Evolutionary conservation across 2,888 invertebrate species (phyloP), one percentile per base, ranked within the genome.

Genomic region (Aquatica leii): DNA sequence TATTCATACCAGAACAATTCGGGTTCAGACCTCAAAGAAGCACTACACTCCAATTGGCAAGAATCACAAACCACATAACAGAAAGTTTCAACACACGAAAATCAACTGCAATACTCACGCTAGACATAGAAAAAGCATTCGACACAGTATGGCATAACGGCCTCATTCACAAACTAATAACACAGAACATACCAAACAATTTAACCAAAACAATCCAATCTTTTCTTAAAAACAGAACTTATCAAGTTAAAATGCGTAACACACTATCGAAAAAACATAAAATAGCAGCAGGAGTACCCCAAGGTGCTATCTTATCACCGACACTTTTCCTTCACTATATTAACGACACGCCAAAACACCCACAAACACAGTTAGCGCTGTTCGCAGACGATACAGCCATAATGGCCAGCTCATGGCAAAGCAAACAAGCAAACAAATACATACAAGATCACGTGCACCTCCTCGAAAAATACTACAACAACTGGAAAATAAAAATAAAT

Each of bases 51-150:
- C 76, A 77, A 65, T 58, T 76, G 0, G 54, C 65, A 0, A 64
- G 75, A 66, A 73, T 79, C n/a, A 57, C 67, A 2, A 73, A 72
- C 37, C 67, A 74, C 40, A 67, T 74, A 3, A 55, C 37, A 2
- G 51, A 67, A 2, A 69, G 71, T 6, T 76, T 72, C 17, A 76
- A 77, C 35, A 68, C 68, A 52, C 66, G 70, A 2, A 64, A 69
- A 6, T 49, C 62, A 0, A 74, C 76, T 17, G 69, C 68, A 0
- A 71, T 76, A 62, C 56, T 73, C 1, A 65, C 79, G 2, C 54
- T 78, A n/a, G 76, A 78, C 37, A 73, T 78, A 9, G 71, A 75
- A 48, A 77, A 78, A 67, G 78, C 77, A 0, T 80, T 80, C 49
- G 76, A 79, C 52, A 71, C 67, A 18, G 75, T 78, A 0, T 76